Evolutionary conservation across 2,888 invertebrate species (phyloP).

Genomic region (Drosophila macrospina): DNA sequence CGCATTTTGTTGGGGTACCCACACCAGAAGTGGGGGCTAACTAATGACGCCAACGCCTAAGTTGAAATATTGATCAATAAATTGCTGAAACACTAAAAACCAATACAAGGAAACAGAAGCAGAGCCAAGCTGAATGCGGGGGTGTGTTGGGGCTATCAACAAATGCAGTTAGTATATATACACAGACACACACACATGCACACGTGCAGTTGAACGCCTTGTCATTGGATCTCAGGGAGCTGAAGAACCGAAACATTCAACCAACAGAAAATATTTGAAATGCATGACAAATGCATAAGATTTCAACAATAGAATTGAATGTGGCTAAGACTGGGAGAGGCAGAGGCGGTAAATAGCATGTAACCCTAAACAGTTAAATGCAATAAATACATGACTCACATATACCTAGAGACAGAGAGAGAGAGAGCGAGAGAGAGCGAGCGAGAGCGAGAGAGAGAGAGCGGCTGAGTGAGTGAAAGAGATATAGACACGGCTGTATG

Average conservation of each 20-base stretch:
- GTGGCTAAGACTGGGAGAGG: conserved; percentile 12
- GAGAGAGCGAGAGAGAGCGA: not conserved
- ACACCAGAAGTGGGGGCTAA: conserved; percentile 17
- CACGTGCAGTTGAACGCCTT: conserved; percentile 23
- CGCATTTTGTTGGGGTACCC: not conserved
- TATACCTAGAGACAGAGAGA: conserved; percentile 13
- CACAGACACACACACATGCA: conserved; percentile 8
- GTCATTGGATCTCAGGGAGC: conserved; percentile 45
- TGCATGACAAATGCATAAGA: conserved; percentile 81
- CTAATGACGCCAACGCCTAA: conserved; percentile 58
- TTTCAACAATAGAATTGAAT: conserved; percentile 64
- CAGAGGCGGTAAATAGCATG: conserved; percentile 32
- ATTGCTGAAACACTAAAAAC: conserved; percentile 49
- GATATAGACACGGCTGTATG: not conserved
- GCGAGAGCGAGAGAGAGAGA: not conserved
- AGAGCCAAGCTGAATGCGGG: too few relatives aligned
- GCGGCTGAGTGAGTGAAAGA: not conserved
- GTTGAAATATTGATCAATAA: conserved; percentile 75
- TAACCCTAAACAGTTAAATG: conserved; percentile 77
- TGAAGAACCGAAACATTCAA: conserved; percentile 45
- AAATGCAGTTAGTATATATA: conserved; percentile 49
- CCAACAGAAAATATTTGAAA: conserved; percentile 78
- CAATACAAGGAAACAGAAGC: conserved; percentile 28
- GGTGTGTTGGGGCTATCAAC: conserved; percentile 34
- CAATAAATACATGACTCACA: conserved; percentile 70